phyloP scores from a whole-genome alignment of 2,113 vertebrate genomes.

The Platichthys stellatus region DNA sequence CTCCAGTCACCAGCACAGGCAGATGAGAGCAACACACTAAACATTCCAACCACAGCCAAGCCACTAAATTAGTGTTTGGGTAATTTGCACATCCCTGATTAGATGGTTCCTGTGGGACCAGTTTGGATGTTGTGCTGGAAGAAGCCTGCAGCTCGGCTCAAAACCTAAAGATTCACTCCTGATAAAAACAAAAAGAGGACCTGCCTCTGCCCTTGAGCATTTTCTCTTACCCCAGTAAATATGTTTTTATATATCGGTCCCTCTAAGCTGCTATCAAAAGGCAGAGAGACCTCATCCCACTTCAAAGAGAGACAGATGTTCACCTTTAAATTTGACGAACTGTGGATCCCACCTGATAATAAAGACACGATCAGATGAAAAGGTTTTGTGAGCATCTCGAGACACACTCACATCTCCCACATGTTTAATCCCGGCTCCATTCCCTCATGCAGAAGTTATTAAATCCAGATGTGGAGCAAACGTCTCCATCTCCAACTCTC shows the following conservation, averaged over 20 bases:
- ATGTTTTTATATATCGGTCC: not conserved
- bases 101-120: constrained; percentile 54
- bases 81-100: constrained; percentile 66
- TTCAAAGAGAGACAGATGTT: constrained; percentile 6
- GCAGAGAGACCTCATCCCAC: constrained; percentile 34
- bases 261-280: constrained; percentile 35
- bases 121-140: constrained; percentile 41
- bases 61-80: constrained; percentile 46
- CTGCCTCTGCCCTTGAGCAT: constrained; percentile 23
- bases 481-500: no score
- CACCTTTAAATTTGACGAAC: not conserved
- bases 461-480: no score
- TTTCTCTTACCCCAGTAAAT: not conserved
- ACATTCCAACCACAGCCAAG: not conserved
- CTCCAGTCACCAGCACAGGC: constrained; percentile 31
- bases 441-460: no score
- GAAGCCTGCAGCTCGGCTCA: constrained; percentile 45
- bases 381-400: not conserved
- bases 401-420: not conserved
- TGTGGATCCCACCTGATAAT: not conserved
- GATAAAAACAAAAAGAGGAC: constrained; percentile 8
- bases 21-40: constrained; percentile 15
- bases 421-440: not conserved
- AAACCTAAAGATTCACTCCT: constrained; percentile 39
- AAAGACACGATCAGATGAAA: not conserved